Conservation (phyloP, 2,113 vertebrate species). For the Eleginops maclovinus region DNA sequence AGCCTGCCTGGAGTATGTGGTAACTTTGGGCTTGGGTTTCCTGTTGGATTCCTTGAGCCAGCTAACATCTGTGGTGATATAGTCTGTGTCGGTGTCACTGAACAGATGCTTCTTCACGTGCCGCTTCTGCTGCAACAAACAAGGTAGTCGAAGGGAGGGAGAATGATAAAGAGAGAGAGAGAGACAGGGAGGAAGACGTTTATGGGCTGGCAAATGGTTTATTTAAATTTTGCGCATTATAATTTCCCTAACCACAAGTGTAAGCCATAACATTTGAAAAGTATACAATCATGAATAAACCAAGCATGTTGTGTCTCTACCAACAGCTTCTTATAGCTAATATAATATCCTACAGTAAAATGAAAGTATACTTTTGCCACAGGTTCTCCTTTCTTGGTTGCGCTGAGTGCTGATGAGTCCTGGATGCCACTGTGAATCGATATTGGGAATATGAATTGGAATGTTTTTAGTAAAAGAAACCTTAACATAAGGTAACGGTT, state of each 20-base stretch:
- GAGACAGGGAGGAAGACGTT: background rate
- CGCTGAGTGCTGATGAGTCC: slow-evolving; percentile 41
- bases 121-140: slow-evolving; percentile 64
- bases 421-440: slow-evolving; percentile 53
- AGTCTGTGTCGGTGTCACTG: slow-evolving; percentile 91
- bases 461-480: background rate
- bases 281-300: no score
- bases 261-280: background rate
- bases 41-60: slow-evolving; percentile 88
- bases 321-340: background rate
- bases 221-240: background rate
- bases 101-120: slow-evolving; percentile 88
- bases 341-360: background rate
- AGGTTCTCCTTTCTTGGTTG: slow-evolving; percentile 54
- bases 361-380: slow-evolving; percentile 56
- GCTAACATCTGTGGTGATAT: slow-evolving; percentile 85
- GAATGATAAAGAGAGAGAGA: background rate
- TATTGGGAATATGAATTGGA: background rate
- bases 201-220: background rate
- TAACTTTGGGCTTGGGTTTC: slow-evolving; percentile 85
- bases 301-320: background rate
- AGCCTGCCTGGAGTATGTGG: slow-evolving; percentile 85
- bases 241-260: background rate
- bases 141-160: slow-evolving; percentile 47
- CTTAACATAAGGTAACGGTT: background rate